Evolutionary conservation across 2,888 invertebrate genomes (phyloP).

Genomic region (Torymus texanus): DNA sequence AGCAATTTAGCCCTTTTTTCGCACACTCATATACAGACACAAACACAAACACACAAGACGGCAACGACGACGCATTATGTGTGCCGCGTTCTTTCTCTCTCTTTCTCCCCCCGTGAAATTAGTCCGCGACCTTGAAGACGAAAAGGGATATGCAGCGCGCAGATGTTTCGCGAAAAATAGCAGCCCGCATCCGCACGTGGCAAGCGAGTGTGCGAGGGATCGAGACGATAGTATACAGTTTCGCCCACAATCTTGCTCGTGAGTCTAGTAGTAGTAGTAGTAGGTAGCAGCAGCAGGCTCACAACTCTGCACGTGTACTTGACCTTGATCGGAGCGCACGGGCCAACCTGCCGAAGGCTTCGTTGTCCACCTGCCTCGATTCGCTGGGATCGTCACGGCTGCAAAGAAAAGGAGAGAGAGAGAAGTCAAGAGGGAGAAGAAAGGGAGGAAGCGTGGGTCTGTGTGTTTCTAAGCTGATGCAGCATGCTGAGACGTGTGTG

Average conservation of each 20-base stretch:
- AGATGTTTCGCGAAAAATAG: conserved; percentile 52
- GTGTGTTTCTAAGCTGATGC: no score
- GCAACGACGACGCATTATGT: no score
- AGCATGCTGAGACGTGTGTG: no score
- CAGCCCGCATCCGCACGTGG: conserved; percentile 38
- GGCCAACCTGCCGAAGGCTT: conserved; percentile 42
- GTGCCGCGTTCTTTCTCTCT: background rate
- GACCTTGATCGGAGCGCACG: conserved; percentile 43
- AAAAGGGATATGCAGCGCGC: conserved; percentile 36
- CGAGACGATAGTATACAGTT: conserved; percentile 23
- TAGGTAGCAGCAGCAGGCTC: no score
- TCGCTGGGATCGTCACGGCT: background rate
- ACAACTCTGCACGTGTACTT: conserved; percentile 23
- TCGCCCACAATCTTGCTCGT: conserved; percentile 29
- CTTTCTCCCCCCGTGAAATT: conserved; percentile 24
- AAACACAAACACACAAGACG: no score
- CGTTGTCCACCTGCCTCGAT: conserved; percentile 48
- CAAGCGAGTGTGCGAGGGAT: background rate
- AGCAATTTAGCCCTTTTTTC: conserved; percentile 38
- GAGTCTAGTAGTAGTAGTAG: background rate
- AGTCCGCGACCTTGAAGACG: conserved; percentile 46
- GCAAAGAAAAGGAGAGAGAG: background rate
- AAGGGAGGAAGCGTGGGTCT: conserved; percentile 22
- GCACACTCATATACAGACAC: no score
- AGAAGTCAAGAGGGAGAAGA: background rate